Evolutionary conservation across 1,140 invertebrate genomes (phyloP), one percentile per base, ranked within the genome.

Genomic region (Elysia chlorotica): DNA sequence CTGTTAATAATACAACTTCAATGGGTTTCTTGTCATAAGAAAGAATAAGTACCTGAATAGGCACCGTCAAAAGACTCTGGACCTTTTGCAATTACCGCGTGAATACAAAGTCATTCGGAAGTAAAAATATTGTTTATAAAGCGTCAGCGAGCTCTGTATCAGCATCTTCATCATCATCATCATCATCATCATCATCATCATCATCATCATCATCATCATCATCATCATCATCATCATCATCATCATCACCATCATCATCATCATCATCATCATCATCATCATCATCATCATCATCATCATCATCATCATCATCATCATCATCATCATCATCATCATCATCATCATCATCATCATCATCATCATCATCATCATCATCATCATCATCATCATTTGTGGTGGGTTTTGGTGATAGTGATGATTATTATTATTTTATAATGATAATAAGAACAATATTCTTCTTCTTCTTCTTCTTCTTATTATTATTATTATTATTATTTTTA

Each of bases 101-200:
- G 28, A 71, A 63, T 10, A 59, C 57, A 25, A 37, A 41, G 21
- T 71, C 57, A 21, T 62, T 71, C 28, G 63, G 41, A 59, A 59
- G 56, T 48, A n/a, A n/a, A n/a, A n/a, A n/a, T n/a, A n/a, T n/a
- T n/a, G n/a, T n/a, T n/a, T n/a, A n/a, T n/a, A n/a, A n/a, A n/a
- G n/a, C n/a, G n/a, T n/a, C n/a, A n/a, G n/a, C n/a, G n/a, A n/a
- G n/a, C n/a, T n/a, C n/a, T n/a, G n/a, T n/a, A n/a, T n/a, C n/a
- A n/a, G n/a, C n/a, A n/a, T n/a, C n/a, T n/a, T n/a, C n/a, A n/a
- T n/a, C n/a, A n/a, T n/a, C n/a, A n/a, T n/a, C n/a, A n/a, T n/a
- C n/a, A n/a, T n/a, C n/a, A n/a, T n/a, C n/a, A n/a, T n/a, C n/a
- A 63, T 63, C 61, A 63, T 63, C 61, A 63, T 63, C 61, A 63